Conservation (phyloP, 2,113 vertebrate genomes). For the Sinocyclocheilus anophthalmus region DNA sequence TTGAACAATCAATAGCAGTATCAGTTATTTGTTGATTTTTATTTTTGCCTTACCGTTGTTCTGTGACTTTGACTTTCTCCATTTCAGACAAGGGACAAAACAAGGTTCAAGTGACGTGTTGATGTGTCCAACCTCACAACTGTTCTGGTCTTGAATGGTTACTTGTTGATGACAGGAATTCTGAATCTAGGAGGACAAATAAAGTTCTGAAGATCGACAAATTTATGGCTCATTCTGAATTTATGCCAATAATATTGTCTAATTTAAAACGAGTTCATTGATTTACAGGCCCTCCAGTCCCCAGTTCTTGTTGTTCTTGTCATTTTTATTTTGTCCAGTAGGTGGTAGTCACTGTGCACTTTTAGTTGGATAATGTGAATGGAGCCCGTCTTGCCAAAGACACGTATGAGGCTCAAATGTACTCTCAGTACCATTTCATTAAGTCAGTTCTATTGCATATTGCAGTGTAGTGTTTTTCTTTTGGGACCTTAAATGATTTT, state of each 20-base stretch:
- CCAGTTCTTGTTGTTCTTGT: neutral
- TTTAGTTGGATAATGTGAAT: neutral
- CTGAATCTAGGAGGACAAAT: neutral
- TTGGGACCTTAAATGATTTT: too few species aligned
- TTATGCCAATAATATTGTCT: too few species aligned
- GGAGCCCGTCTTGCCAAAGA: neutral
- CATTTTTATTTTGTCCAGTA: slow-evolving; percentile 19
- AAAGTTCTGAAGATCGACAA: neutral
- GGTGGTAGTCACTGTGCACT: neutral
- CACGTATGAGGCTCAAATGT: neutral
- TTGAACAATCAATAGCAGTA: neutral
- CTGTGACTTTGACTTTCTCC: neutral
- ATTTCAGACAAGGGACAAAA: too few species aligned
- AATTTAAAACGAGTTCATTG: too few species aligned
- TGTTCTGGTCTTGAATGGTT: neutral
- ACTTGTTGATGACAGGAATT: neutral
- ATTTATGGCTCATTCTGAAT: neutral
- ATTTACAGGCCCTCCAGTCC: too few species aligned
- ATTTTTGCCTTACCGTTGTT: neutral
- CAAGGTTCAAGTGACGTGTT: too few species aligned
- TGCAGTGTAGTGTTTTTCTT: too few species aligned
- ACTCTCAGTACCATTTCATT: too few species aligned
- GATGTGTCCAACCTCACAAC: too few species aligned
- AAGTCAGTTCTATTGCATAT: too few species aligned
- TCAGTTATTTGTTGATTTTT: neutral